A percentile compares a stretch with the other conserved stretches of the same genome.
Evolutionary conservation across 2,113 vertebrate genomes (phyloP).

Genomic region (Brachyistius frenatus): DNA sequence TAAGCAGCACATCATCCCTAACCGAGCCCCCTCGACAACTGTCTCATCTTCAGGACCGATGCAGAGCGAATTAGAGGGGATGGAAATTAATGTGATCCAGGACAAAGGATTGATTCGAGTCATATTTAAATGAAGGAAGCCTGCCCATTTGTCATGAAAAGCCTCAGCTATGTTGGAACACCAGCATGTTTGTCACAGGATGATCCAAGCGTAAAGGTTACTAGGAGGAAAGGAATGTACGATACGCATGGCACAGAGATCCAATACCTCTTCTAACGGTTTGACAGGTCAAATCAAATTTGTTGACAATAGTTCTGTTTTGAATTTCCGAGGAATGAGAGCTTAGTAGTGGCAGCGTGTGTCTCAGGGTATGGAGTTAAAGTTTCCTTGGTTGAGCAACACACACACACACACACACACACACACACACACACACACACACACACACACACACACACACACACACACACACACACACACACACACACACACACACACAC

Average conservation of each 20-base stretch:
- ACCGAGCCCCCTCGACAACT: background rate
- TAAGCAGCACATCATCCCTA: background rate
- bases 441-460: too few relatives aligned
- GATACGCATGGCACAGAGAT: conserved; percentile 31
- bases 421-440: too few relatives aligned
- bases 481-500: background rate
- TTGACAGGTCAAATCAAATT: conserved; percentile 43
- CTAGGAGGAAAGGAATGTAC: conserved; percentile 37
- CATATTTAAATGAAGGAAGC: conserved; percentile 15
- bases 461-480: conserved; percentile 1
- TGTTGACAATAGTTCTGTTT: conserved; percentile 48
- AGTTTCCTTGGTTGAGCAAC: conserved; percentile 55
- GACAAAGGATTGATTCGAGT: conserved; percentile 46
- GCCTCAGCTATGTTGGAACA: conserved; percentile 43
- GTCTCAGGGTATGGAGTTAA: conserved; percentile 42
- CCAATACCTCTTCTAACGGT: conserved; percentile 13
- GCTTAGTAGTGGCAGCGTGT: conserved; percentile 19
- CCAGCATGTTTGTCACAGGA: conserved; percentile 42
- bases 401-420: conserved; percentile 17
- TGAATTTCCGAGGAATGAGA: conserved; percentile 38
- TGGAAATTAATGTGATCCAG: conserved; percentile 71
- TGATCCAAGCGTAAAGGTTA: conserved; percentile 34
- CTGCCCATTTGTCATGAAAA: conserved; percentile 55
- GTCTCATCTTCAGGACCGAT: conserved; percentile 21
- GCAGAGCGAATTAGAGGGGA: conserved; percentile 50